Percentiles rank a stretch among this genome's conserved stretches.
Conservation (phyloP, 2,888 invertebrate genomes). For the Eupeodes latifasciatus region DNA sequence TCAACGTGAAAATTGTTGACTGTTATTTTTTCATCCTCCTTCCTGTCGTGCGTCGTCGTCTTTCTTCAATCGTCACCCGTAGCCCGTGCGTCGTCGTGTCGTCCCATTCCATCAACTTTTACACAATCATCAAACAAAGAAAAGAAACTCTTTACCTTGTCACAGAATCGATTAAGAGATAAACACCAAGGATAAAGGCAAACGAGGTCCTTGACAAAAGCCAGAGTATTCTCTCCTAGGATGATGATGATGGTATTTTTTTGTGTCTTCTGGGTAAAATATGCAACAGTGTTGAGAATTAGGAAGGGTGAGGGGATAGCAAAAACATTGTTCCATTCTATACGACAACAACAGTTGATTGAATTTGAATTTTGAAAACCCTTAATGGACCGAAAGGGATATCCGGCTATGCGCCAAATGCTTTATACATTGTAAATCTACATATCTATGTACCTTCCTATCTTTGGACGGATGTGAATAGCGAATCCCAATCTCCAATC, state of each 20-base stretch:
- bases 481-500: conserved; percentile 27
- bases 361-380: conserved; percentile 73
- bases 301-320: background rate
- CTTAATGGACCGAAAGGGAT: conserved; percentile 71
- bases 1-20: conserved; percentile 70
- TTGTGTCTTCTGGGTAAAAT: conserved; percentile 43
- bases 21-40: conserved; percentile 38
- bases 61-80: background rate
- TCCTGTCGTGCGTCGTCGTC: conserved; percentile 13
- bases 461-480: conserved; percentile 32
- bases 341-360: conserved; percentile 64
- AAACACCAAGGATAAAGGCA: conserved; percentile 62
- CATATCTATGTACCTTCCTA: background rate
- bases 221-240: conserved; percentile 7
- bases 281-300: conserved; percentile 58
- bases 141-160: conserved; percentile 72
- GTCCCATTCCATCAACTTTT: conserved; percentile 14
- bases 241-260: conserved; percentile 17
- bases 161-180: conserved; percentile 76
- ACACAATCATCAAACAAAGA: conserved; percentile 61
- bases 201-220: conserved; percentile 49
- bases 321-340: conserved; percentile 9
- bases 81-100: background rate
- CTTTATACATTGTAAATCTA: background rate
- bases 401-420: conserved; percentile 56